These are phyloP conservation scores for Nothocercus nigrocapillus DNA, from an alignment of 2,113 vertebrate species.

Conservation along the genomic window DNA sequence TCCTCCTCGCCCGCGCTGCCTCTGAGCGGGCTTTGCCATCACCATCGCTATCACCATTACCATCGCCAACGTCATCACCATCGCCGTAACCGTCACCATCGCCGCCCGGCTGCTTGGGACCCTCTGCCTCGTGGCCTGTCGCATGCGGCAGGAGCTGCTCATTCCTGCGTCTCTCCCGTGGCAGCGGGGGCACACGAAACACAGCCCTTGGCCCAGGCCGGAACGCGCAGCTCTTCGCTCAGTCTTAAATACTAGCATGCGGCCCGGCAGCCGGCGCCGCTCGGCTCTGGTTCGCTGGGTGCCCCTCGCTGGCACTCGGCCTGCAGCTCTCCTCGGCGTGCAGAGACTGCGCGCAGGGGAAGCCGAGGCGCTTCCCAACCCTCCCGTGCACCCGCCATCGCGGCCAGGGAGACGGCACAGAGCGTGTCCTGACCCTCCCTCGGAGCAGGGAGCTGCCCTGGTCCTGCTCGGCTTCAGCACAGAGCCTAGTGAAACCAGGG, in stretches of 20 bases:
- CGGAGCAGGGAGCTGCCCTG: background rate
- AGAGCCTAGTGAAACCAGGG: background rate
- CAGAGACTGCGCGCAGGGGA: accelerated
- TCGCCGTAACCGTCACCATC: no score
- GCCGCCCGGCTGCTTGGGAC: no score
- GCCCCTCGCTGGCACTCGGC: background rate
- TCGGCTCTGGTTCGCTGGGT: background rate
- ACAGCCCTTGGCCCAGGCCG: background rate
- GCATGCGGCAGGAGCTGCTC: accelerated
- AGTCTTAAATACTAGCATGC: background rate
- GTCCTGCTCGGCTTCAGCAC: background rate
- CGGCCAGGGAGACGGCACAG: background rate
- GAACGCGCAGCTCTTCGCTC: background rate
- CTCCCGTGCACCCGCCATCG: accelerated
- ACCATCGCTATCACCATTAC: no score
- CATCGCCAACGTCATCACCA: no score
- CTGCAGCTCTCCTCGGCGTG: accelerated
- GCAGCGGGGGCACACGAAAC: background rate
- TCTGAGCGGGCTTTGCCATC: background rate
- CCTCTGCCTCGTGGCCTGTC: background rate
- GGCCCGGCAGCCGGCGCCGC: no score
- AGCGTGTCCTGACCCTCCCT: background rate
- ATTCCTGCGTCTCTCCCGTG: background rate
- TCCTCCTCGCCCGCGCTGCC: background rate
- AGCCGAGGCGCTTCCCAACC: background rate